These are phyloP conservation scores for Sylvia atricapilla DNA, from an alignment of 2,113 vertebrate genomes.

Conservation along the genomic window DNA sequence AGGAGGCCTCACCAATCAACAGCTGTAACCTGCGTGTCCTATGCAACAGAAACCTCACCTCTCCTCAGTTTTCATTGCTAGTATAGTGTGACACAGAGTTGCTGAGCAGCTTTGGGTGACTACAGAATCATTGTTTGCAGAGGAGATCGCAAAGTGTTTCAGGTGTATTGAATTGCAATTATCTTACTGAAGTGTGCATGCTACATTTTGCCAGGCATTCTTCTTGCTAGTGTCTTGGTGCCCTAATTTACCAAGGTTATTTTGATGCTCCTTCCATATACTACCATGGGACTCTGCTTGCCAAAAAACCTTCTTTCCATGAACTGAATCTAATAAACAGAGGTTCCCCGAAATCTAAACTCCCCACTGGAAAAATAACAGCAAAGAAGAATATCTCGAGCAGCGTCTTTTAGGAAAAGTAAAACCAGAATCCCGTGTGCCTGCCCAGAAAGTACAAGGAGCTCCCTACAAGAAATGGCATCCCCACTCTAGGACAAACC, in stretches of 20 bases:
- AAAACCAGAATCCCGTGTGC: not conserved
- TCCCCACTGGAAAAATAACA: not conserved
- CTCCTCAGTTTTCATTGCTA: not conserved
- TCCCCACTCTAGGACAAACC: not conserved
- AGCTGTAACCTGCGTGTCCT: not conserved
- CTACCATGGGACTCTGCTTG: not conserved
- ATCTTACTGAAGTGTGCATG: not conserved
- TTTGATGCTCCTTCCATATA: not conserved
- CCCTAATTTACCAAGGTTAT: not conserved
- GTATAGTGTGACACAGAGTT: not conserved
- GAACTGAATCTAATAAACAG: not conserved
- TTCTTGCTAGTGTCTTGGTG: not conserved
- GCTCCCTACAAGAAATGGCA: not conserved
- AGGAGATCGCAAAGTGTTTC: not conserved
- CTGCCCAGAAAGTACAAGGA: not conserved
- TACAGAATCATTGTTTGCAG: not conserved
- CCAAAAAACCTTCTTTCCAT: not conserved
- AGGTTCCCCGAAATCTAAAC: not conserved
- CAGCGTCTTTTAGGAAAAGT: not conserved
- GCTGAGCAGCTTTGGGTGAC: not conserved
- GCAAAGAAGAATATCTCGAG: not conserved
- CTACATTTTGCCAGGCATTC: not conserved
- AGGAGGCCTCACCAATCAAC: not conserved
- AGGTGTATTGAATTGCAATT: not conserved
- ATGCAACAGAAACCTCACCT: not conserved